A percentile compares a stretch with the other conserved stretches of the same genome.
Conservation (phyloP, 1,140 invertebrate species). For the Mylabris phalerata region DNA sequence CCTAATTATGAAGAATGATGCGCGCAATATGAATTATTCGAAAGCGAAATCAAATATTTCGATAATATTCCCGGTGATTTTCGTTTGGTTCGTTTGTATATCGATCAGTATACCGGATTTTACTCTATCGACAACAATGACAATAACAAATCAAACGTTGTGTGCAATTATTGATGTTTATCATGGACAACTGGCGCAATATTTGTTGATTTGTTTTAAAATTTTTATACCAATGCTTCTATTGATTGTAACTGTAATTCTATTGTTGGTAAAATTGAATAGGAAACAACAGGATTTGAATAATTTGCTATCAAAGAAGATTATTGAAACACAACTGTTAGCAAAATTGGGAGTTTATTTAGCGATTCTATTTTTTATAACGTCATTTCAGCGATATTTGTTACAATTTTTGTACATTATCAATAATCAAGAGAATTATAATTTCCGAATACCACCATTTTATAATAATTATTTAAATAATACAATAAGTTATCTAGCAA, state of each 20-base stretch:
- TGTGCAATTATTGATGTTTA: slow-evolving; percentile 32
- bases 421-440: slow-evolving; percentile 14
- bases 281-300: slow-evolving; percentile 25
- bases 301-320: slow-evolving; percentile 30
- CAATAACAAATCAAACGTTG: slow-evolving; percentile 27
- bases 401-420: slow-evolving; percentile 28
- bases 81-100: slow-evolving; percentile 48
- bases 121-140: slow-evolving; percentile 31
- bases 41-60: slow-evolving; percentile 40
- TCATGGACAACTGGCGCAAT: slow-evolving; percentile 30
- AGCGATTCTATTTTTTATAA: slow-evolving; percentile 25
- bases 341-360: slow-evolving; percentile 31
- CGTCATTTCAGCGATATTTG: slow-evolving; percentile 33
- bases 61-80: slow-evolving; percentile 44
- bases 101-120: slow-evolving; percentile 51
- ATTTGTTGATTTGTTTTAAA: slow-evolving; percentile 31
- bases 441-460: slow-evolving; percentile 30
- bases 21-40: slow-evolving; percentile 45
- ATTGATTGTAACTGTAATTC: slow-evolving; percentile 25
- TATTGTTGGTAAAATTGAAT: slow-evolving; percentile 29
- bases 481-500: slow-evolving; percentile 23
- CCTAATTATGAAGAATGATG: slow-evolving; percentile 36
- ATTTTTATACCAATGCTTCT: slow-evolving; percentile 28
- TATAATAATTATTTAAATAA: slow-evolving; percentile 27
- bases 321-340: slow-evolving; percentile 26